Base-by-base conservation (phyloP, 1,140 invertebrate species). In the Leptinotarsa lineolata region DNA sequence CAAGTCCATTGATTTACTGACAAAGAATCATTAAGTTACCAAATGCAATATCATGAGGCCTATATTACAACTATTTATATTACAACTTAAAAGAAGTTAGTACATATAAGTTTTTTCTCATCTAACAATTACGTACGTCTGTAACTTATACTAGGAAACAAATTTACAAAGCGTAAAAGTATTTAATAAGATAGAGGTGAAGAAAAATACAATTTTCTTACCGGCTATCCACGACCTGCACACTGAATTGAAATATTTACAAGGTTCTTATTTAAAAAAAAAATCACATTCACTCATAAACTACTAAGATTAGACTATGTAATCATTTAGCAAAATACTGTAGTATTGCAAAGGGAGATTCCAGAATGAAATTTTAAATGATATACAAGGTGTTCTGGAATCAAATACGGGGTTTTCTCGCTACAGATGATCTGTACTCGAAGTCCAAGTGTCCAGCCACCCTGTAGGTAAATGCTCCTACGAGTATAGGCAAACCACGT, bases 261-360 rank as follows among this genome's bases (percentile, higher is more conserved):
- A 74, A 76, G 8, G 30, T 61, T 68, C 39, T 22, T 21, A 18
- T 68, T 20, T 22, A 21, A 61, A 72, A 78, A 45, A 72, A 75
- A 76, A 68, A 80, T 80, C 78, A 81, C 79, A 81, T 80, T 76
- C 79, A 77, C 73, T 72, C 75, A 61, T 48, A 68, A 68, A 71
- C 61, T 71, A 75, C 59, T 67, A 70, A 77, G 71, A 63, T 73
- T 72, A 79, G 70, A 72, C 72, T 74, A 78, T 18, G 18, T 64
- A 79, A 74, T 80, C 76, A 80, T 81, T 80, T 78, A 80, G 73
- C 74, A 76, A 80, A 81, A 81, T 81, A 81, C 80, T 81, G 80
- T 80, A 80, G 68, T 80, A 81, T 81, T 80, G 76, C 79, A 79
- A 75, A 72, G 70, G 75, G 79, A 82, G 78, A 81, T 81, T 80